These are phyloP conservation scores for Pheosia gnoma DNA, from an alignment of 2,888 invertebrate species.

Conservation along the genomic window DNA sequence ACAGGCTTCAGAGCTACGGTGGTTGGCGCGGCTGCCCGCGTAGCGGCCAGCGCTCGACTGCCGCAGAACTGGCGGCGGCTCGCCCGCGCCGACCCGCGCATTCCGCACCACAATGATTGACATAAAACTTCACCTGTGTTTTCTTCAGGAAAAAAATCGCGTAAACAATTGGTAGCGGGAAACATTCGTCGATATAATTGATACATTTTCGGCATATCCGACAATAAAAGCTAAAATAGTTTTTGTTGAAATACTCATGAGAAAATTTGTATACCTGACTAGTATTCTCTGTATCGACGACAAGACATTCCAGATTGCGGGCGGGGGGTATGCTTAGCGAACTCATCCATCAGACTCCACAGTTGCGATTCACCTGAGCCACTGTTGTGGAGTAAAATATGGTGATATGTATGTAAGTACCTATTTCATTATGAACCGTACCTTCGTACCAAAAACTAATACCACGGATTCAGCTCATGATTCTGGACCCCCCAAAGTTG, in stretches of 20 bases:
- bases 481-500: no score
- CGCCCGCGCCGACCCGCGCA: constrained; percentile 47
- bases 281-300: no score
- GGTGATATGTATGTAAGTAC: background rate
- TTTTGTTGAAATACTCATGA: no score
- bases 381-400: background rate
- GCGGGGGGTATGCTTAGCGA: constrained; percentile 1
- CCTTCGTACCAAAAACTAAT: no score
- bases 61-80: constrained; percentile 42
- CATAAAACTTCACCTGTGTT: constrained; percentile 76
- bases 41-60: constrained; percentile 55
- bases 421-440: no score
- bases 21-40: constrained; percentile 40
- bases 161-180: constrained; percentile 47
- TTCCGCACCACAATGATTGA: constrained; percentile 73
- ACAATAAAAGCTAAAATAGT: no score
- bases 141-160: constrained; percentile 55
- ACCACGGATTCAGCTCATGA: no score
- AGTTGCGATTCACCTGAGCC: constrained; percentile 11
- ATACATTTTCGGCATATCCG: constrained; percentile 5
- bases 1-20: constrained; percentile 18
- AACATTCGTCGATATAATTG: constrained; percentile 14
- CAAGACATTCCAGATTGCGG: constrained; percentile 10
- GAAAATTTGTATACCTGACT: no score
- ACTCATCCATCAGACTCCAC: constrained; percentile 18